These are phyloP conservation scores for Apocheima hispidaria DNA, from an alignment of 2,888 invertebrate genomes.

Conservation along the genomic window DNA sequence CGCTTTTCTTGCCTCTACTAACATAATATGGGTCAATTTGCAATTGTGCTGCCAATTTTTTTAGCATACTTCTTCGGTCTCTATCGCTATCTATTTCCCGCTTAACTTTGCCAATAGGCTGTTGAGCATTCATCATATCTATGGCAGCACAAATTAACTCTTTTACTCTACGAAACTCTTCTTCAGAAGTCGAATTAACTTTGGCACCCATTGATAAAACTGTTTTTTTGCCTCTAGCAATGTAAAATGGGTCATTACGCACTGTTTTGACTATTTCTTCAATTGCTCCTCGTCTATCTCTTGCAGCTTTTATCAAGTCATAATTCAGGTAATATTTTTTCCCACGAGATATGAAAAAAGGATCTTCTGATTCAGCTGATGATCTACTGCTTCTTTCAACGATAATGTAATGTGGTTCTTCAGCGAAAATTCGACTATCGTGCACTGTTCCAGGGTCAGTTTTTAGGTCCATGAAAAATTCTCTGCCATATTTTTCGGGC, in stretches of 20 bases:
- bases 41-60: conserved; percentile 75
- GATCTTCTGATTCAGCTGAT: conserved; percentile 71
- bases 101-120: conserved; percentile 60
- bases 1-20: conserved; percentile 75
- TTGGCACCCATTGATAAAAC: conserved; percentile 16
- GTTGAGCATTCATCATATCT: conserved; percentile 59
- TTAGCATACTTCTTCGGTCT: conserved; percentile 72
- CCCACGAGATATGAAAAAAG: conserved; percentile 74
- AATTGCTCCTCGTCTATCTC: conserved; percentile 73
- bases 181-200: conserved; percentile 49
- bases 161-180: conserved; percentile 63
- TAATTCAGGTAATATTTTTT: conserved; percentile 64
- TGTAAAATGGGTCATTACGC: conserved; percentile 81
- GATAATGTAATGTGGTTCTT: conserved; percentile 84
- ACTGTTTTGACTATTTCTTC: conserved; percentile 80
- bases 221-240: conserved; percentile 82
- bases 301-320: conserved; percentile 59
- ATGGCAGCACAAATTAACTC: conserved; percentile 74
- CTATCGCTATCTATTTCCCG: conserved; percentile 71
- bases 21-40: conserved; percentile 80
- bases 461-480: conserved; percentile 41
- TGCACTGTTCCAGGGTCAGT: conserved; percentile 63
- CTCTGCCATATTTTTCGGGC: conserved; percentile 34
- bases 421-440: conserved; percentile 78
- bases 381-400: conserved; percentile 78